Evolutionary conservation across 2,888 invertebrate species (phyloP).

Genomic region (Suillia variegata): DNA sequence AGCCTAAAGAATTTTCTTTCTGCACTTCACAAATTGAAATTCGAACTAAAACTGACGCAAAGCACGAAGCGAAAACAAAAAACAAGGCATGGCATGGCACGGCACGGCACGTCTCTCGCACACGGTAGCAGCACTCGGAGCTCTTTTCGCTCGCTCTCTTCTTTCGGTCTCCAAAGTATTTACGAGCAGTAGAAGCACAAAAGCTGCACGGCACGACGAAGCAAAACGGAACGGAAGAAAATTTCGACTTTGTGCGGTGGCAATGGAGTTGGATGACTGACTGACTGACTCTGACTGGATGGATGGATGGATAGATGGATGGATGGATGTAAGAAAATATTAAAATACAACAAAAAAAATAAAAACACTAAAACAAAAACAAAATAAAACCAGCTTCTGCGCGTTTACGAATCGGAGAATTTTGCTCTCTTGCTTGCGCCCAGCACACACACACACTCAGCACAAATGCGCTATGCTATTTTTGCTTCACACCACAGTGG

Average conservation of each 20-base stretch:
- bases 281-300: too few relatives aligned
- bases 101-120: background rate
- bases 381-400: constrained; percentile 12
- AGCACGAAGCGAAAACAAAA: background rate
- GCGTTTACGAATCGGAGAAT: constrained; percentile 3
- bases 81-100: background rate
- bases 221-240: too few relatives aligned
- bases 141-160: too few relatives aligned
- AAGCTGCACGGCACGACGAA: background rate
- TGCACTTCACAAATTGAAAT: constrained; percentile 15
- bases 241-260: constrained; percentile 3
- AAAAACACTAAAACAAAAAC: background rate
- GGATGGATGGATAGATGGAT: too few relatives aligned
- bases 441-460: background rate
- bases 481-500: too few relatives aligned
- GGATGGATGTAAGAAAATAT: background rate
- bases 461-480: too few relatives aligned
- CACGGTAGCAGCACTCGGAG: too few relatives aligned
- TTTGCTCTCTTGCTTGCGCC: background rate
- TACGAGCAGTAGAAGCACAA: background rate
- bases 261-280: too few relatives aligned
- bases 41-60: constrained; percentile 23
- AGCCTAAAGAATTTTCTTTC: constrained; percentile 5
- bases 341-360: constrained; percentile 1
- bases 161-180: background rate